Evolutionary conservation across 2,888 invertebrate species (phyloP), one percentile per base, ranked within the genome.

Genomic region (Drosophila stalkeri): DNA sequence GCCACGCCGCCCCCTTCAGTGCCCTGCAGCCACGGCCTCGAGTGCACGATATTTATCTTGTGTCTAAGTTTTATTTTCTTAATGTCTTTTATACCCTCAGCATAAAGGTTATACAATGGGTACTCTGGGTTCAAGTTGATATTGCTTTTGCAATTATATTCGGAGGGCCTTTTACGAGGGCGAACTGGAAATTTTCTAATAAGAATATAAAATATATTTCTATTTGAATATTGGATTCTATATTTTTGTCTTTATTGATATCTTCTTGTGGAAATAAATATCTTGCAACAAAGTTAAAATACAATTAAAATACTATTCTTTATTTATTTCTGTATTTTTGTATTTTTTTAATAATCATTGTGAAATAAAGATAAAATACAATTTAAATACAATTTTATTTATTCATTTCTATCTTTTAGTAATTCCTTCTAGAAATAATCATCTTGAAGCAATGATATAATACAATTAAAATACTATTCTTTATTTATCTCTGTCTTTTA

Each of bases 31-130:
- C 9, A 16, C 33, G 43, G 27, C 18, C 57, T 52, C 52, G 46
- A 63, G 62, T 65, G 47, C 73, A 54, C 61, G 81, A 84, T 91
- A 83, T 91, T 91, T 89, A 90, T 92, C 91, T 91, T 83, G 75
- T 52, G 67, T 61, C 72, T 65, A 80, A 78, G 76, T 82, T 85
- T 77, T 86, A 81, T 77, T 85, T 80, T 77, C 88, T 66, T 84
- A 86, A 90, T 80, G 73, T 47, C 57, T 27, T 49, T 18, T 18
- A 63, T 77, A 72, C 78, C 77, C 78, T 77, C 35, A 27, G 31
- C n/a, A 14, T 52, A 31, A 12, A 20, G 6, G n/a, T 1, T 4
- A 31, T 37, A 20, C 16, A 5, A 5, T 16, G 54, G 20, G 39
- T 37, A n/a, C 49, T 31, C 49, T 49, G 47, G 9, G 9, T 11